Percentiles rank a stretch among this genome's conserved stretches.
Evolutionary conservation across 2,888 invertebrate species (phyloP).

Genomic region (Heliconius ismenius): DNA sequence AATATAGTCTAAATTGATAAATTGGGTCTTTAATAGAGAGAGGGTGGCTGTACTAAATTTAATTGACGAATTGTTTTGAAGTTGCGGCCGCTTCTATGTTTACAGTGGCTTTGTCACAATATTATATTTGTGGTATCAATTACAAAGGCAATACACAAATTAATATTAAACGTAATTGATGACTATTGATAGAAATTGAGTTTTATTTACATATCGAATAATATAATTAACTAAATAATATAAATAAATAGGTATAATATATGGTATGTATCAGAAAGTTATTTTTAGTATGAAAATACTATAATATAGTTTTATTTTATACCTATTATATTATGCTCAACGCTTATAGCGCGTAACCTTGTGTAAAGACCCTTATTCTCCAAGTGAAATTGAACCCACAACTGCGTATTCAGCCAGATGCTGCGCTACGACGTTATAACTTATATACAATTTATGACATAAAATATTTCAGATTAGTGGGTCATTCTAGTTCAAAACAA

Average conservation of each 20-base stretch:
- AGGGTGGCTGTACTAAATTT: slow-evolving; percentile 44
- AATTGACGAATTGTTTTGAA: slow-evolving; percentile 46
- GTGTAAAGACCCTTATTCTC: too few species aligned
- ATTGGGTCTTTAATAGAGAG: slow-evolving; percentile 24
- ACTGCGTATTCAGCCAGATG: too few species aligned
- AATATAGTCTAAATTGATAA: slow-evolving; percentile 19
- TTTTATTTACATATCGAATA: not conserved
- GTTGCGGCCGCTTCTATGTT: slow-evolving; percentile 36
- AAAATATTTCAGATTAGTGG: too few species aligned
- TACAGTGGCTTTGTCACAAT: slow-evolving; percentile 37
- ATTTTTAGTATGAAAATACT: not conserved
- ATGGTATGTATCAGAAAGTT: not conserved
- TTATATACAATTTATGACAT: too few species aligned
- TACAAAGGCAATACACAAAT: slow-evolving; percentile 36
- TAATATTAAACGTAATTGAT: slow-evolving; percentile 30
- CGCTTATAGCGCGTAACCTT: too few species aligned
- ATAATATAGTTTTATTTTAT: not conserved
- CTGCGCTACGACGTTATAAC: too few species aligned
- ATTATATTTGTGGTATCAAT: slow-evolving; percentile 39
- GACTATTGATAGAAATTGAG: slow-evolving; percentile 22
- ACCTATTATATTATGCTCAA: too few species aligned
- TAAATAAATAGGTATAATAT: too few species aligned
- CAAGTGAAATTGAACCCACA: too few species aligned
- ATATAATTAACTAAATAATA: slow-evolving; percentile 1
- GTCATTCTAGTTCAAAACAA: too few species aligned